These are phyloP conservation scores for Diplosoma virens DNA, from an alignment of 23 tunicate genomes.

Conservation along the genomic window DNA sequence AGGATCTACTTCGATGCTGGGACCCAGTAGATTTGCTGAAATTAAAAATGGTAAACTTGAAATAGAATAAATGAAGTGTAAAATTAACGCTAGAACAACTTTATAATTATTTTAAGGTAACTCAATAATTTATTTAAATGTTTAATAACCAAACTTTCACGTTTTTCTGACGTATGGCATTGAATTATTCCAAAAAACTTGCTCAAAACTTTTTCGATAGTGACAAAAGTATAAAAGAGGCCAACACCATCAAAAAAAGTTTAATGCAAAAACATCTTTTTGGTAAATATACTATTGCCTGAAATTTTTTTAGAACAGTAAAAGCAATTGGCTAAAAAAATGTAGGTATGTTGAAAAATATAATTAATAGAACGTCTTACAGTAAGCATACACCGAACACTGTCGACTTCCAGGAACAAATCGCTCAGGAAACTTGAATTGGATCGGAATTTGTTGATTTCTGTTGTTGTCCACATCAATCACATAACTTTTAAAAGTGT, in stretches of 20 bases:
- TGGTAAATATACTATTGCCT: neutral
- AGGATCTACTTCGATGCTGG: slow-evolving; percentile 62
- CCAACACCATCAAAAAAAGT: neutral
- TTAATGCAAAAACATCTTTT: neutral
- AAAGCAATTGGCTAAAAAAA: neutral
- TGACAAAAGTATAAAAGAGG: neutral
- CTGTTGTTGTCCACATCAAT: neutral
- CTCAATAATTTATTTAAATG: too few species aligned
- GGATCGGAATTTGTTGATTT: neutral
- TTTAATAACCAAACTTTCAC: too few species aligned
- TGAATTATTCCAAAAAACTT: too few species aligned
- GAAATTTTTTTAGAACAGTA: neutral
- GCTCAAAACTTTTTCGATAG: too few species aligned
- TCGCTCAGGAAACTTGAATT: slow-evolving; percentile 19
- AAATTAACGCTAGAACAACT: too few species aligned
- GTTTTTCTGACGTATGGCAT: too few species aligned
- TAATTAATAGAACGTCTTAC: slow-evolving; percentile 24
- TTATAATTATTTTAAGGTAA: too few species aligned
- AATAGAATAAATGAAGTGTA: neutral
- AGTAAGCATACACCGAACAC: slow-evolving; percentile 17
- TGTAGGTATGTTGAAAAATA: neutral
- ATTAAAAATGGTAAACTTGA: neutral
- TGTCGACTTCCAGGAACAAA: slow-evolving; percentile 9
- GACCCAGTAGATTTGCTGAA: slow-evolving; percentile 62
- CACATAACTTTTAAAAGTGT: neutral